phyloP scores from a whole-genome alignment of 2,113 vertebrate genomes.

The Scomber colias region DNA sequence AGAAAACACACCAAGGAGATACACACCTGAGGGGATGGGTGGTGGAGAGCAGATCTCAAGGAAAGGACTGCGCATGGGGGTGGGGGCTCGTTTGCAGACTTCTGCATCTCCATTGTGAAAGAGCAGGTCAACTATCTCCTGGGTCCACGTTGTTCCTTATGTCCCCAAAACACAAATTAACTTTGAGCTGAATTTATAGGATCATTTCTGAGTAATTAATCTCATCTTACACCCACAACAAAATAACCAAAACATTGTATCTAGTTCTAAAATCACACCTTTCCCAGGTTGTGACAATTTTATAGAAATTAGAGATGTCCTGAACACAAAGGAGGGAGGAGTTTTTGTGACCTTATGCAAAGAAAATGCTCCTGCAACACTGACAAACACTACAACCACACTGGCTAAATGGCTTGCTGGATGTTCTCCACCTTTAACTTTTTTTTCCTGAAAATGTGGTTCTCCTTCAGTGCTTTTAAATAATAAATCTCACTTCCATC shows the following conservation, averaged over 20 bases:
- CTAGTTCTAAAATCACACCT: not conserved
- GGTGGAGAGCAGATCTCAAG: conserved; percentile 82
- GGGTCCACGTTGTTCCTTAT: conserved; percentile 89
- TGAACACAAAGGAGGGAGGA: too few relatives aligned
- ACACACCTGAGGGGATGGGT: conserved; percentile 82
- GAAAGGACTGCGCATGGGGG: conserved; percentile 78
- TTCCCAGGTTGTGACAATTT: not conserved
- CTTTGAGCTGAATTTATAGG: not conserved
- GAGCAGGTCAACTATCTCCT: conserved; percentile 88
- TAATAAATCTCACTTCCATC: too few relatives aligned
- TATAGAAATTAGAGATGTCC: too few relatives aligned
- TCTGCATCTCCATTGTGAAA: conserved; percentile 80
- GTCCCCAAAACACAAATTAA: conserved; percentile 21
- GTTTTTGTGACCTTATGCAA: too few relatives aligned
- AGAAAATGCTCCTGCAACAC: too few relatives aligned
- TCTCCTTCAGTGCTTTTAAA: too few relatives aligned
- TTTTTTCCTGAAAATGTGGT: too few relatives aligned
- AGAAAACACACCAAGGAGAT: not conserved
- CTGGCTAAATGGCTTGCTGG: too few relatives aligned
- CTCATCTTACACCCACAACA: not conserved
- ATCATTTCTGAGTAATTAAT: not conserved
- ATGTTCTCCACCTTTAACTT: too few relatives aligned
- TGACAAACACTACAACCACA: too few relatives aligned
- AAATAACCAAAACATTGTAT: not conserved
- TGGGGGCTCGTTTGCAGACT: conserved; percentile 82